Conservation (phyloP, 1,140 invertebrate genomes). For the Drosophila biarmipes region DNA sequence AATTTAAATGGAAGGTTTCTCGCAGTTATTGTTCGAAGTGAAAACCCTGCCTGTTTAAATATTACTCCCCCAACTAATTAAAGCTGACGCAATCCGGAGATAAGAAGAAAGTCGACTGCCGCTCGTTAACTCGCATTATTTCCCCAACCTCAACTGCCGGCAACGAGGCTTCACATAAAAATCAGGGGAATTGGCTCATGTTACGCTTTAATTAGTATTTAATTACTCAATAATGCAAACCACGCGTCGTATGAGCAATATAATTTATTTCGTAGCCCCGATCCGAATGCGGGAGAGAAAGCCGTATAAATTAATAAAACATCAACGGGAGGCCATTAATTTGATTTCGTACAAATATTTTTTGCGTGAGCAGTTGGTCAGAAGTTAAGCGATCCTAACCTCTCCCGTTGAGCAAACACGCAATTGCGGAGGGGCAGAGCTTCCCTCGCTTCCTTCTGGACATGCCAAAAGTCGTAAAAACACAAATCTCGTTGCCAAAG, state of each 20-base stretch:
- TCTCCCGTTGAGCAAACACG: slow-evolving; percentile 45
- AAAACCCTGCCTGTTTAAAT: not conserved
- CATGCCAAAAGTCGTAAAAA: slow-evolving; percentile 77
- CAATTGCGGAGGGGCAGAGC: slow-evolving; percentile 28
- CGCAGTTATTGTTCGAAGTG: slow-evolving; percentile 4
- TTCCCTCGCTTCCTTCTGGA: slow-evolving; percentile 10
- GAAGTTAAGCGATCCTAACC: slow-evolving; percentile 65
- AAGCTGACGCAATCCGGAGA: slow-evolving; percentile 32
- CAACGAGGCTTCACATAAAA: slow-evolving; percentile 31
- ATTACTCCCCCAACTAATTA: slow-evolving; percentile 13
- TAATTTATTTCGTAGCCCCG: slow-evolving; percentile 66
- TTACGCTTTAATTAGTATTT: slow-evolving; percentile 82
- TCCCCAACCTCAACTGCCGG: slow-evolving; percentile 6
- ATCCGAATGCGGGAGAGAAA: slow-evolving; percentile 6
- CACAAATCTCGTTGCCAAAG: slow-evolving; percentile 75
- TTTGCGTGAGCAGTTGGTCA: slow-evolving; percentile 67
- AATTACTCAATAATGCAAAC: slow-evolving; percentile 80
- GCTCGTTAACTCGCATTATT: slow-evolving; percentile 36
- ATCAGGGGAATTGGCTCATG: slow-evolving; percentile 61
- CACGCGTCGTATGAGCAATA: slow-evolving; percentile 76
- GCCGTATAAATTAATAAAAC: slow-evolving; percentile 81
- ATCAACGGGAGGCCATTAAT: slow-evolving; percentile 75
- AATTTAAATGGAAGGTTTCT: too few relatives aligned
- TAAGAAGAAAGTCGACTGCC: slow-evolving; percentile 32
- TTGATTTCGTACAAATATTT: slow-evolving; percentile 81